These are phyloP conservation scores for Novumbra hubbsi DNA, from an alignment of 2,797 vertebrate genomes.

Conservation along the genomic window DNA sequence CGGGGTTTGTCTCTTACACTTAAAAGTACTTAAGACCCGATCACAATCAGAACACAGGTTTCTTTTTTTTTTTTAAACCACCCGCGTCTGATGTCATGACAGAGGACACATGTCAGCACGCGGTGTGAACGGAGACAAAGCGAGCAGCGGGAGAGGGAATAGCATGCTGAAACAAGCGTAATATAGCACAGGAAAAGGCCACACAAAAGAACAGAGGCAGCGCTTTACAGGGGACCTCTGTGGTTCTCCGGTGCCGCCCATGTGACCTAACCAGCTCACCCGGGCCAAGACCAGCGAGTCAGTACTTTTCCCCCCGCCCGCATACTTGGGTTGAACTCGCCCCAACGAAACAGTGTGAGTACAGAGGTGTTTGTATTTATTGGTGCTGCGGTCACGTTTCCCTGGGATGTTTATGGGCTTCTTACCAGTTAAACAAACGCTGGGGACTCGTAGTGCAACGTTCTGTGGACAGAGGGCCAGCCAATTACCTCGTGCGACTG, in stretches of 20 bases:
- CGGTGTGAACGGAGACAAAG: neutral
- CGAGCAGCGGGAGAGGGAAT: neutral
- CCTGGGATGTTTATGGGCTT: slow-evolving; percentile 22
- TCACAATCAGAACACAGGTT: too few species aligned
- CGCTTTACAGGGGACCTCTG: neutral
- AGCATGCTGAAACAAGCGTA: neutral
- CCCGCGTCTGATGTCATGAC: too few species aligned
- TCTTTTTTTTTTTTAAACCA: too few species aligned
- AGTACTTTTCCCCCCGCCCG: slow-evolving; percentile 8
- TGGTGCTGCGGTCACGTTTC: slow-evolving; percentile 15
- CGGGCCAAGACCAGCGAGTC: slow-evolving; percentile 3
- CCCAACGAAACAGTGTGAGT: slow-evolving; percentile 16
- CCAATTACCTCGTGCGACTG: slow-evolving; percentile 8
- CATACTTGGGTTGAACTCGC: slow-evolving; percentile 17
- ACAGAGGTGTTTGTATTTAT: slow-evolving; percentile 20
- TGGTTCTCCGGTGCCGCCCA: neutral
- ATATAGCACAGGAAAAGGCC: neutral
- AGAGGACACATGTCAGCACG: too few species aligned
- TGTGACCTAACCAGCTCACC: neutral
- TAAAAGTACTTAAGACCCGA: too few species aligned
- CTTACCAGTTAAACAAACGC: slow-evolving; percentile 48
- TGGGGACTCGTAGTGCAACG: slow-evolving; percentile 20
- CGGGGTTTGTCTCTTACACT: too few species aligned
- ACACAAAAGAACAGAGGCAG: slow-evolving; percentile 8
- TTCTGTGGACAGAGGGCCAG: slow-evolving; percentile 24